Evolutionary conservation across 1,140 invertebrate genomes (phyloP).

Genomic region (Druon quercuslanigerum): DNA sequence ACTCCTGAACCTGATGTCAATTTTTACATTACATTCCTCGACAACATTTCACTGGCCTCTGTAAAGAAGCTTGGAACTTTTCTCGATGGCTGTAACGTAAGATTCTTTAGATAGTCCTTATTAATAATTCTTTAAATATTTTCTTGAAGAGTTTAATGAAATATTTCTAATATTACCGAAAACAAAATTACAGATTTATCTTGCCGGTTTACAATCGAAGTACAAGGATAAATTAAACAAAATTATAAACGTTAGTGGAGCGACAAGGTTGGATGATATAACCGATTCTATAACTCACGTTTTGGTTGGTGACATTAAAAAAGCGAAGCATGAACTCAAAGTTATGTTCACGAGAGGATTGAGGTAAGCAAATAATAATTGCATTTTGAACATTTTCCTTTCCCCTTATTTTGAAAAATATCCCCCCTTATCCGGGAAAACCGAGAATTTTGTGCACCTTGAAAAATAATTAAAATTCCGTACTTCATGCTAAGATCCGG

Average conservation of each 20-base stretch:
- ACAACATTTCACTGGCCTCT: slow-evolving; percentile 79
- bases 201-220: slow-evolving; percentile 80
- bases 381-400: slow-evolving; percentile 11
- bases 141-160: not conserved
- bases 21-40: slow-evolving; percentile 71
- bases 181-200: slow-evolving; percentile 75
- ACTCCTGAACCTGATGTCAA: slow-evolving; percentile 69
- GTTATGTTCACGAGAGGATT: slow-evolving; percentile 66
- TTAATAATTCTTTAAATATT: slow-evolving; percentile 30
- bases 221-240: slow-evolving; percentile 85
- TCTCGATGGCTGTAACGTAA: slow-evolving; percentile 89
- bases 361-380: slow-evolving; percentile 56
- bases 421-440: no score
- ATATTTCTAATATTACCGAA: slow-evolving; percentile 18
- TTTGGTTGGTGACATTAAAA: slow-evolving; percentile 80
- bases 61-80: slow-evolving; percentile 85
- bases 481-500: no score
- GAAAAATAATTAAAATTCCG: no score
- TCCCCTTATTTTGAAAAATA: no score
- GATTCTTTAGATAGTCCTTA: slow-evolving; percentile 59
- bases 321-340: slow-evolving; percentile 73
- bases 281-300: slow-evolving; percentile 88
- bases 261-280: slow-evolving; percentile 85
- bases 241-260: slow-evolving; percentile 87
- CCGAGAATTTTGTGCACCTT: no score